These are phyloP conservation scores for Montipora cactus DNA, from an alignment of 64 coral and sea anemone genomes.

Conservation along the genomic window DNA sequence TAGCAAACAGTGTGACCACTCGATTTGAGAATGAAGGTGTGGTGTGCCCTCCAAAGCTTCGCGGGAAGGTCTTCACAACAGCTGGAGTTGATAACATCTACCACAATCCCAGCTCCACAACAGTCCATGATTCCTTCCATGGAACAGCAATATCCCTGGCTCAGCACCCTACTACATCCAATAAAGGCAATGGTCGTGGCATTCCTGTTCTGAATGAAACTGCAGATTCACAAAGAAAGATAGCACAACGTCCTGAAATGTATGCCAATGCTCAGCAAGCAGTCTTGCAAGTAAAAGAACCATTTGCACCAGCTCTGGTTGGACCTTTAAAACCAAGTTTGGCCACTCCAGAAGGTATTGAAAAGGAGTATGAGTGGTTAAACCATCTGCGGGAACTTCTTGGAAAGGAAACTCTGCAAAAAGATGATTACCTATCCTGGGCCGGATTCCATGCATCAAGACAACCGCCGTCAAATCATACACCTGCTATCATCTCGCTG, in stretches of 20 bases:
- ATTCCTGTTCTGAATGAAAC: no score
- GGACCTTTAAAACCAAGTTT: background rate
- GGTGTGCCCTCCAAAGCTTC: no score
- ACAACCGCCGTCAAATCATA: background rate
- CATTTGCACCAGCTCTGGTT: background rate
- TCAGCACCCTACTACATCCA: no score
- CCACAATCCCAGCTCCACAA: conserved; percentile 60
- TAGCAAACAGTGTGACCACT: conserved; percentile 10
- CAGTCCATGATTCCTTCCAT: conserved; percentile 48
- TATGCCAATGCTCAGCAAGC: conserved; percentile 19
- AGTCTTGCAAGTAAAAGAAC: conserved; percentile 13
- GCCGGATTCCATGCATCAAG: no score
- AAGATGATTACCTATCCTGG: no score
- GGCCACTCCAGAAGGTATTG: no score
- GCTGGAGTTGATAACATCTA: conserved; percentile 61
- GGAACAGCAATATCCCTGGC: no score
- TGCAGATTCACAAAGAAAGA: no score
- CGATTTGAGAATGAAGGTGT: conserved; percentile 45
- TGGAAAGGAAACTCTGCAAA: no score
- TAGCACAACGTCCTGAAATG: conserved; percentile 16
- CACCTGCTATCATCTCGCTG: conserved; percentile 55
- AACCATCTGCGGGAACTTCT: conserved; percentile 16
- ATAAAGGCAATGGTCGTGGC: no score
- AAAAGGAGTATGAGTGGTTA: conserved; percentile 26
- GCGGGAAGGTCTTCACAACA: conserved; percentile 38